phyloP scores from a whole-genome alignment of 2,888 invertebrate species.

The Vandiemenella viatica region DNA sequence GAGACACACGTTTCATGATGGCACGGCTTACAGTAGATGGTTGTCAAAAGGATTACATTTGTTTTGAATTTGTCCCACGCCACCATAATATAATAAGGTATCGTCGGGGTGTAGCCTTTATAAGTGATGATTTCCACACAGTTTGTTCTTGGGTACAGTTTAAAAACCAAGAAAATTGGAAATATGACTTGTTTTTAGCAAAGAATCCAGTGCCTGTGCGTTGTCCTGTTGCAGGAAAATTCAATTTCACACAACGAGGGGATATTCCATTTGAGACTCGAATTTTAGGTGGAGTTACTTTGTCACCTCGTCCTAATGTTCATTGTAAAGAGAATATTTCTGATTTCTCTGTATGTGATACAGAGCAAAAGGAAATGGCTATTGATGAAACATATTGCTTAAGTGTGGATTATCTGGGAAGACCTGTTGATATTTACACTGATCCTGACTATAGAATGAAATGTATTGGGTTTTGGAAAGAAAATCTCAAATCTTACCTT shows the following conservation, averaged over 20 bases:
- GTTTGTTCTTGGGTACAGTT: conserved; percentile 93
- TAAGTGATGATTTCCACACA: conserved; percentile 77
- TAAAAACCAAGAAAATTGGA: conserved; percentile 68
- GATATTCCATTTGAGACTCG: conserved; percentile 82
- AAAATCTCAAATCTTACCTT: conserved; percentile 89
- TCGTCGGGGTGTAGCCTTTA: conserved; percentile 73
- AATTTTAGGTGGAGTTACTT: conserved; percentile 87
- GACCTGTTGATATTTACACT: conserved; percentile 91
- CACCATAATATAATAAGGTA: conserved; percentile 93
- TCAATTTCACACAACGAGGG: conserved; percentile 83
- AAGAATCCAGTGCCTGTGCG: conserved; percentile 80
- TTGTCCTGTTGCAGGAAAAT: conserved; percentile 94
- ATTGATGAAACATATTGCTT: conserved; percentile 93
- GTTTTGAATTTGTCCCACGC: conserved; percentile 88
- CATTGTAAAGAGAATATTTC: conserved; percentile 90
- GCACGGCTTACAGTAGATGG: conserved; percentile 91
- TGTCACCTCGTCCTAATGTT: conserved; percentile 82
- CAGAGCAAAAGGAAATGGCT: conserved; percentile 82
- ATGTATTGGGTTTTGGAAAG: conserved; percentile 96
- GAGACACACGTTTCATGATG: conserved; percentile 88
- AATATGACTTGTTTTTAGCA: conserved; percentile 59
- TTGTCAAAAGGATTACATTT: conserved; percentile 92
- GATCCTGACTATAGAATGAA: conserved; percentile 93
- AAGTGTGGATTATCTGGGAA: conserved; percentile 87
- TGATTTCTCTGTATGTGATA: no score